These are phyloP conservation scores for Pygmarrhopalites habei DNA, from an alignment of 1,140 invertebrate species.

Conservation along the genomic window DNA sequence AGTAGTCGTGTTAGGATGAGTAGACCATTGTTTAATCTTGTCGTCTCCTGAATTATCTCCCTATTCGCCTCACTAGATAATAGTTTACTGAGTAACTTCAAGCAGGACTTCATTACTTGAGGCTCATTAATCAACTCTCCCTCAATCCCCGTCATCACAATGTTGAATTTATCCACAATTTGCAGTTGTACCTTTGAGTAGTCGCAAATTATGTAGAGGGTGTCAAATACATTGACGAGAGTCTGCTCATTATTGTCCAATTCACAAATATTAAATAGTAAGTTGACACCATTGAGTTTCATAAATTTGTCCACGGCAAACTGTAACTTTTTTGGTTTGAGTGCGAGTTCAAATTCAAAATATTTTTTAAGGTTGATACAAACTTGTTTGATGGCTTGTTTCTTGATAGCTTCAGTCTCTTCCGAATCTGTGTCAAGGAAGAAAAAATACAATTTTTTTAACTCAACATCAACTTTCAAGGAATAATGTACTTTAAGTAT, in stretches of 20 bases:
- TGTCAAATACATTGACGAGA: constrained; percentile 4
- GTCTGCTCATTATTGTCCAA: background rate
- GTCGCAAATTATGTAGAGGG: background rate
- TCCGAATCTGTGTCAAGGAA: too few species aligned
- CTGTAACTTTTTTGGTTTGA: constrained; percentile 60
- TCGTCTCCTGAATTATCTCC: constrained; percentile 84
- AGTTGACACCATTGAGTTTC: constrained; percentile 31
- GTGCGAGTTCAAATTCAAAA: constrained; percentile 46
- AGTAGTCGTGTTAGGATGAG: constrained; percentile 59
- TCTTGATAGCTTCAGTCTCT: constrained; percentile 83
- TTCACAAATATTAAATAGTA: constrained; percentile 9
- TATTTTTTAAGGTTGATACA: constrained; percentile 84
- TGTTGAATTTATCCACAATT: constrained; percentile 3
- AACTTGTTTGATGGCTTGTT: constrained; percentile 89
- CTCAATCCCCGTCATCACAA: constrained; percentile 70
- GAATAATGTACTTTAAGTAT: too few species aligned
- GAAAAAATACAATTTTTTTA: too few species aligned
- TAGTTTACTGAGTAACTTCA: constrained; percentile 45
- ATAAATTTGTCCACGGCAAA: constrained; percentile 16
- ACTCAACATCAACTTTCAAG: too few species aligned
- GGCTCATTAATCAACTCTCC: constrained; percentile 81
- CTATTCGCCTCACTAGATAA: constrained; percentile 58
- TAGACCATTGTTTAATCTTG: constrained; percentile 52
- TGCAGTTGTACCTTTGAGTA: background rate
- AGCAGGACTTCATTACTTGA: constrained; percentile 82